Evolutionary conservation across 92 coral and sea anemone species (phyloP).

Genomic region (Porites cylindrica): DNA sequence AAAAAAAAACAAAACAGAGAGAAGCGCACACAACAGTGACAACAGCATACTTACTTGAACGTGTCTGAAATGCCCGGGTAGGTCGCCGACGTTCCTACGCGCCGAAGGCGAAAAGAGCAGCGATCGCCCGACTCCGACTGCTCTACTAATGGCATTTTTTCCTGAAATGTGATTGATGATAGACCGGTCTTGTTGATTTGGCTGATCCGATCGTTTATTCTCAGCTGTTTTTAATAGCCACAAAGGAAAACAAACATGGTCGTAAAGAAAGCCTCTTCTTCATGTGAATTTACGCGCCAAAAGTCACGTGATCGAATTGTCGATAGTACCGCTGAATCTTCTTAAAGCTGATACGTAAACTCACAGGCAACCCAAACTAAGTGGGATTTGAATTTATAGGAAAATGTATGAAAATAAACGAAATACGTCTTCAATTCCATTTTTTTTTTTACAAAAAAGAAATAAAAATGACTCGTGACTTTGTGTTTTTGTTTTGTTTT

Average conservation of each 20-base stretch:
- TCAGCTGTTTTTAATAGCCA: neutral
- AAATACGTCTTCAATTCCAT: no score
- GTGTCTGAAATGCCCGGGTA: conserved; percentile 74
- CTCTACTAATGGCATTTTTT: conserved; percentile 44
- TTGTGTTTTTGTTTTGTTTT: no score
- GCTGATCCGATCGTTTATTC: no score
- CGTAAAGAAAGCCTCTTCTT: conserved; percentile 33
- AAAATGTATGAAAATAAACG: no score
- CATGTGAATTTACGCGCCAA: conserved; percentile 56
- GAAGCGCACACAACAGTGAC: neutral
- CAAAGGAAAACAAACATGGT: conserved; percentile 7
- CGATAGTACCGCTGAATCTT: no score
- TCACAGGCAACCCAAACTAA: no score
- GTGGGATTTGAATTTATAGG: no score
- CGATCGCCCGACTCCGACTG: conserved; percentile 34
- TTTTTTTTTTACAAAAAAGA: no score
- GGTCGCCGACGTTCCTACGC: conserved; percentile 75
- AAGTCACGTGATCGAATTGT: neutral
- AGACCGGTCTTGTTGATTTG: neutral
- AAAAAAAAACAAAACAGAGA: neutral
- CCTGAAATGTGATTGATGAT: neutral
- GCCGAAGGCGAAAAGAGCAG: conserved; percentile 68
- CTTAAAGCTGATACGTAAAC: no score
- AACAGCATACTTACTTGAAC: conserved; percentile 61
- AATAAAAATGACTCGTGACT: no score